Evolutionary conservation across 2,113 vertebrate species (phyloP), one percentile per base, ranked within the genome.

Genomic region (Cepphus grylle): DNA sequence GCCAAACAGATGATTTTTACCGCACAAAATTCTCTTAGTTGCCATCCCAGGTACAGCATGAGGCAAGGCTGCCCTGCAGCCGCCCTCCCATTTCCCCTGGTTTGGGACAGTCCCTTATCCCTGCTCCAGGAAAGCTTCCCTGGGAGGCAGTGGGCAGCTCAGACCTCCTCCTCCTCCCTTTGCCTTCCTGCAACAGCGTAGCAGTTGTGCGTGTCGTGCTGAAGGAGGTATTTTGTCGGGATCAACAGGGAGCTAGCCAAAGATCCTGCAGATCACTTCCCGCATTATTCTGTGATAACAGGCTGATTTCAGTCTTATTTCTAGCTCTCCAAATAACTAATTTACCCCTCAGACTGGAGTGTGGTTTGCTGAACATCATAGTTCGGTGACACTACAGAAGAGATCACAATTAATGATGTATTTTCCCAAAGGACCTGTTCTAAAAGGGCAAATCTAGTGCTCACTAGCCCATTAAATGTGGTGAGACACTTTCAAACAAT

Each of bases 381-480:
- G 91, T 83, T 94, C 0, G 1, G 71, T 88, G 81, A 71, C 71
- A 43, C 71, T 93, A 59, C 59, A 73, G 87, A 82, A 83, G 50
- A 90, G 71, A 93, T 70, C 50, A 81, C 50, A 86, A 94, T 93
- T 94, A 95, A 86, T 87, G 94, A 94, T 93, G 81, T 55, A 90
- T 94, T 90, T 83, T 80, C 94, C 84, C 86, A 78, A 82, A 80
- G 53, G 81, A 88, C 20, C 49, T 81, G 74, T 94, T 97, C 95
- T 94, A 73, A 93, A 95, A 96, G 94, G 94, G 87, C 78, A 94
- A 88, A 80, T 93, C 34, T 86, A 66, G 70, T 62, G 38, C 71
- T 92, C 70, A 27, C 32, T 58, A 66, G 78, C 58, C 91, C 81
- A 80, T 88, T 89, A 88, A 91, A 95, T 88, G 42, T 49, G 56